Evolutionary conservation across 2,797 vertebrate species (phyloP), one percentile per base, ranked within the genome.

Genomic region (Chiroxiphia lanceolata): DNA sequence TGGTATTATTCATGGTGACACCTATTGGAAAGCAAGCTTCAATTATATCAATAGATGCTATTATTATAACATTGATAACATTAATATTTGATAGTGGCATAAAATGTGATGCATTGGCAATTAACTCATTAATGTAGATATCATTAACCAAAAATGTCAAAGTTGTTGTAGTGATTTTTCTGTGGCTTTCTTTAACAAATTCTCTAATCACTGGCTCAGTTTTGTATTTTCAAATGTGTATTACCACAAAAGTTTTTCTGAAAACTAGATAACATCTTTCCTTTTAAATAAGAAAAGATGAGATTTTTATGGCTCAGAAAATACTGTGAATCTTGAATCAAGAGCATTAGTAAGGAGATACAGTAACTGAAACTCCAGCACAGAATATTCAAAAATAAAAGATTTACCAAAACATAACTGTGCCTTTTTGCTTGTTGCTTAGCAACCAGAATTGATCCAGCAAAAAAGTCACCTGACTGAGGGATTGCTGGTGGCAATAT

Each of bases 371-470:
- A 97, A 96, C 90, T 96, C 81, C 56, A 88, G 76, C 68, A 75
- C 89, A 92, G 94, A 95, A 86, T 97, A 95, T 93, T 96, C 89
- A 92, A 94, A 97, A 96, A 94, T 94, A 95, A 95, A 89, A 97
- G 94, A 95, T 97, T 97, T 97, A 97, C 97, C 80, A 97, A 97
- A 97, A 97, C 93, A 96, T 96, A 97, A 96, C 81, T 4, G 88
- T 96, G 94, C 90, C 96, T 95, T 94, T 97, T 90, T 83, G 92
- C 97, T 94, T 97, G 98, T 98, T 98, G 98, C 98, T 96, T 98
- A 95, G 98, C 98, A 98, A 98, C 98, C 94, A 94, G 96, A 97
- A 98, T 98, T 98, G 98, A 98, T 98, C 97, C 89, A 90, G 96
- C 87, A 97, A 97, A 97, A 97, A 97, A 97, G 95, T 97, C 97